Percentiles rank a stretch among this genome's conserved stretches.
phyloP scores from a whole-genome alignment of 2,113 vertebrate species.

The Atherinomorus stipes region DNA sequence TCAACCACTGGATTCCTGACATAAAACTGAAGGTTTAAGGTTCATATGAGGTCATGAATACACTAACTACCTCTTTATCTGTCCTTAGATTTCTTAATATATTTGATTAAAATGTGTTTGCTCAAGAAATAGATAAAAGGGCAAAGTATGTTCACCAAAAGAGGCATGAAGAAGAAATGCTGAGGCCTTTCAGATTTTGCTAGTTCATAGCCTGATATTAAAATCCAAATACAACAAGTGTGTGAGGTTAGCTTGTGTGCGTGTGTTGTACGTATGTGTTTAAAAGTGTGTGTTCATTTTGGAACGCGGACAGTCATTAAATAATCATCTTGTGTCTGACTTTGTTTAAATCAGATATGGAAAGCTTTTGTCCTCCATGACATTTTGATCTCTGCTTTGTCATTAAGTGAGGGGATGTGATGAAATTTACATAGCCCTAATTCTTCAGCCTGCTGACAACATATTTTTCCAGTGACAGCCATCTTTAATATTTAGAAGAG shows the following conservation, averaged over 20 bases:
- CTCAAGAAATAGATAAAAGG: conserved; percentile 1
- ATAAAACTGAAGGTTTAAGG: background rate
- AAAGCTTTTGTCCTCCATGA: conserved; percentile 72
- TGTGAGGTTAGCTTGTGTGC: conserved; percentile 17
- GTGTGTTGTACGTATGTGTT: conserved; percentile 26
- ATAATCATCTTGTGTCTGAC: conserved; percentile 77
- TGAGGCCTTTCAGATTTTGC: background rate
- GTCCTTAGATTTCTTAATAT: background rate
- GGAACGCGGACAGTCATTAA: conserved; percentile 64
- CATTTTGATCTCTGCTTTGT: conserved; percentile 82
- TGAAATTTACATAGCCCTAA: conserved; percentile 81
- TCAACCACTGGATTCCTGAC: background rate
- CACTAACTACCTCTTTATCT: background rate
- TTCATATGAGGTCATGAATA: conserved; percentile 3
- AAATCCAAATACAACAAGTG: conserved; percentile 7
- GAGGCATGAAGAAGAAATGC: conserved; percentile 4
- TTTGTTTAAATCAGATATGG: conserved; percentile 76
- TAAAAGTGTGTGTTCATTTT: conserved; percentile 32
- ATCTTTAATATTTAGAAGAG: conserved; percentile 86
- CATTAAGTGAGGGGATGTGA: conserved; percentile 75
- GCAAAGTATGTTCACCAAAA: background rate
- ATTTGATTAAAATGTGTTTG: background rate
- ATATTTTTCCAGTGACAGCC: conserved; percentile 81
- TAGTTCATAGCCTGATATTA: background rate
- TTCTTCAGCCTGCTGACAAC: conserved; percentile 81